Percentiles rank a stretch among this genome's conserved stretches.
Conservation (phyloP, 2,797 vertebrate genomes). For the Xenops minutus region DNA sequence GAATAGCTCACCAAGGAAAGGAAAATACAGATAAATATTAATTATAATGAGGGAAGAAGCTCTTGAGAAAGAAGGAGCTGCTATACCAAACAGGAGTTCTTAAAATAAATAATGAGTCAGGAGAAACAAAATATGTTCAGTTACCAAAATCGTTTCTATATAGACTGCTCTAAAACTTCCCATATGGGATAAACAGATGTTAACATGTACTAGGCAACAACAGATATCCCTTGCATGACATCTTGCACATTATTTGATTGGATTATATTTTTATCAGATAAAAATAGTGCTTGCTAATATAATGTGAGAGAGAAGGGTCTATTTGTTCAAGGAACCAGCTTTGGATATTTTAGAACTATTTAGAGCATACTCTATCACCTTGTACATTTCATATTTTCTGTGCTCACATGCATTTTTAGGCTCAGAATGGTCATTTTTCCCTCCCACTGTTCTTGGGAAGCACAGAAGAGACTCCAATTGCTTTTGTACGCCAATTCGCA, state of each 20-base stretch:
- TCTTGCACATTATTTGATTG: not conserved
- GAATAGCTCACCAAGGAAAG: not conserved
- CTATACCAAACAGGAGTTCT: not conserved
- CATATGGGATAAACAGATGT: constrained; percentile 49
- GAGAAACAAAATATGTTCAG: constrained; percentile 35
- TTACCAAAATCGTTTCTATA: not conserved
- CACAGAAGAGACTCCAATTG: not conserved
- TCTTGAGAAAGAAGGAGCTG: not conserved
- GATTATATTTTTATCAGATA: constrained; percentile 10
- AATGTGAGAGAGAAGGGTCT: not conserved
- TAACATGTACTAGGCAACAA: not conserved
- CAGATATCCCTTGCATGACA: constrained; percentile 2
- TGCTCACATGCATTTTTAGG: not conserved
- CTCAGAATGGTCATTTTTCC: not conserved
- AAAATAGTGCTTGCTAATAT: constrained; percentile 14
- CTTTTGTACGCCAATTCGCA: fast-evolving
- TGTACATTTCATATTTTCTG: not conserved
- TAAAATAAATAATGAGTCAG: constrained; percentile 54
- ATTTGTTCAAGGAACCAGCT: not conserved
- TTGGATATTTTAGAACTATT: not conserved
- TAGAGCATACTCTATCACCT: not conserved
- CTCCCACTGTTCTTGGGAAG: not conserved
- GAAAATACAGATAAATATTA: not conserved
- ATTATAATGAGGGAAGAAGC: not conserved
- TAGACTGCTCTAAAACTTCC: constrained; percentile 24